Evolutionary conservation across 2,113 vertebrate species (phyloP).

Genomic region (Geococcyx californianus): DNA sequence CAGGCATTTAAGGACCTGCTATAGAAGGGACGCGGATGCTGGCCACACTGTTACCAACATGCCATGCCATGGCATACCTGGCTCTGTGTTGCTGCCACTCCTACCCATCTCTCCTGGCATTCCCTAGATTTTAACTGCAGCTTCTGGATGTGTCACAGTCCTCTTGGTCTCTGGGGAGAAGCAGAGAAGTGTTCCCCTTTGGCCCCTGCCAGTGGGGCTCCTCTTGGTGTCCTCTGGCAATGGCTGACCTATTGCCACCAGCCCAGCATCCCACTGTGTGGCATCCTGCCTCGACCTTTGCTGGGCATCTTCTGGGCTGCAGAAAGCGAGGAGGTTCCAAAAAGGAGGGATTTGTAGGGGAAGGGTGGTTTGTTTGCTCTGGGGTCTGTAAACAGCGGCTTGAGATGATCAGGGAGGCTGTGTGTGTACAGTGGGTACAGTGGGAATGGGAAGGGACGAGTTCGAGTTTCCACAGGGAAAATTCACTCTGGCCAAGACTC

Average conservation of each 20-base stretch:
- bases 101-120: not conserved
- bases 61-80: accelerated
- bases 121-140: not conserved
- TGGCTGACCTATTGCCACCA: not conserved
- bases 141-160: not conserved
- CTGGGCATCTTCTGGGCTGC: not conserved
- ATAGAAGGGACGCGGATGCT: accelerated
- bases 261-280: not conserved
- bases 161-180: accelerated
- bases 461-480: no score
- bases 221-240: not conserved
- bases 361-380: not conserved
- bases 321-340: no score
- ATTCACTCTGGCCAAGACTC: no score
- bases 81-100: accelerated
- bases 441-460: not conserved
- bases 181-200: not conserved
- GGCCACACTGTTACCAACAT: not conserved
- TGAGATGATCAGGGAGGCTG: no score
- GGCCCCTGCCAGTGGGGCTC: accelerated
- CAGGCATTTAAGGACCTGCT: not conserved
- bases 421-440: no score
- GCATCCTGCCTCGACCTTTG: not conserved
- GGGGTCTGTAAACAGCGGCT: not conserved
- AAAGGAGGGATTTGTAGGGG: not conserved